Evolutionary conservation across 2,797 vertebrate species (phyloP).

Genomic region (Calcarius lapponicus): DNA sequence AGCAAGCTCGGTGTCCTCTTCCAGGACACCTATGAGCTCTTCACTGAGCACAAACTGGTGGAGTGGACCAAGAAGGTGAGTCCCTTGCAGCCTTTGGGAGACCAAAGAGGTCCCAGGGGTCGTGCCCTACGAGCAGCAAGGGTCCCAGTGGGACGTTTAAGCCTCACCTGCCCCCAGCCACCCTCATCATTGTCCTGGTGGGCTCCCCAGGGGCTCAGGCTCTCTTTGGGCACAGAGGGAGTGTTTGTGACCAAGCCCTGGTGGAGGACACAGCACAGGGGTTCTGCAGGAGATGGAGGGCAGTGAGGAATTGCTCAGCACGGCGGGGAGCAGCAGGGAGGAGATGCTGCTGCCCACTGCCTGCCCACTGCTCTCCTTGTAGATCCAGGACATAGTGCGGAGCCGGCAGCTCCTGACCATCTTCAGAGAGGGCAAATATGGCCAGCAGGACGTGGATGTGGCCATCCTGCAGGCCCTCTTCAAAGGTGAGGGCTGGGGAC

Average conservation of each 20-base stretch:
- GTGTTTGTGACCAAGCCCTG: rapidly evolving
- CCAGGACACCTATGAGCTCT: conserved; percentile 79
- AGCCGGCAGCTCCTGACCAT: conserved; percentile 87
- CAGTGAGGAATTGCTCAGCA: neutral
- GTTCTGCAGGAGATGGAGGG: rapidly evolving
- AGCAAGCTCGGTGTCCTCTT: conserved; percentile 84
- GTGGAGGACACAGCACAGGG: neutral
- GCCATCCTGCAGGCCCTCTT: conserved; percentile 94
- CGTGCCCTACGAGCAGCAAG: neutral
- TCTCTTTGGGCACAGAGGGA: neutral
- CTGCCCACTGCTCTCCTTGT: neutral
- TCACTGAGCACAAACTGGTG: conserved; percentile 78
- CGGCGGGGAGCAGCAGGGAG: neutral
- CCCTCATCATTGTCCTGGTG: neutral
- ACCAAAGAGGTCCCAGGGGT: neutral
- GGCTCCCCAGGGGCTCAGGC: neutral
- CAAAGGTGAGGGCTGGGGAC: conserved; percentile 82
- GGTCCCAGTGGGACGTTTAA: rapidly evolving
- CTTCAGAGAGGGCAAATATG: conserved; percentile 85
- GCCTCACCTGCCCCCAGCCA: neutral
- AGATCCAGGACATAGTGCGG: conserved; percentile 95
- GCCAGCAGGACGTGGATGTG: conserved; percentile 89
- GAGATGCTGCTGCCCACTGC: neutral
- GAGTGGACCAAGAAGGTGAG: conserved; percentile 95
- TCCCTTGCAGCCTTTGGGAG: neutral